phyloP scores from a whole-genome alignment of 1,140 invertebrate species.

The Drosophila rufa region DNA sequence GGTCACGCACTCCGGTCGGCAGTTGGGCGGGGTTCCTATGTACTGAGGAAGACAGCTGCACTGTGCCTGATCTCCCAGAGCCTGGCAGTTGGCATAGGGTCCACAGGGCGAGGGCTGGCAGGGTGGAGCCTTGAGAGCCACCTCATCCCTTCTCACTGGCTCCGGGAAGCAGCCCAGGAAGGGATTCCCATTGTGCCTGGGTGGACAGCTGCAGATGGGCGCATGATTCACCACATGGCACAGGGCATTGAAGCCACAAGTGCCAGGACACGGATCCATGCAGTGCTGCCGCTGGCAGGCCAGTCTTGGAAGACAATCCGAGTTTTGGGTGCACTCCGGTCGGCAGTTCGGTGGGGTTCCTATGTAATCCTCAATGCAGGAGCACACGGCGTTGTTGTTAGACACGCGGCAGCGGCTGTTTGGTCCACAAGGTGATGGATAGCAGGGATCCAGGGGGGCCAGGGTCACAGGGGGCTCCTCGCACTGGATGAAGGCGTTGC shows the following conservation, averaged over 20 bases:
- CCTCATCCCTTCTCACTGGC: constrained; percentile 64
- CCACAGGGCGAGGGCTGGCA: constrained; percentile 92
- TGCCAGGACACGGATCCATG: constrained; percentile 89
- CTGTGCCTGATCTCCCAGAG: constrained; percentile 88
- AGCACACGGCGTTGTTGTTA: constrained; percentile 87
- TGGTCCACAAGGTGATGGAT: constrained; percentile 88
- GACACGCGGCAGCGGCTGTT: constrained; percentile 86
- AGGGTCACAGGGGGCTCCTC: constrained; percentile 72
- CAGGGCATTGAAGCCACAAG: constrained; percentile 91
- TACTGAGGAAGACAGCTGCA: constrained; percentile 90
- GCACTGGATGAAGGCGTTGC: constrained; percentile 81
- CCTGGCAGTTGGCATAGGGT: constrained; percentile 89
- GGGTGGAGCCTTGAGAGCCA: constrained; percentile 74
- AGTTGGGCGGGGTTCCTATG: constrained; percentile 91
- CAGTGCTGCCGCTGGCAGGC: constrained; percentile 92
- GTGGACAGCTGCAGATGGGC: constrained; percentile 91
- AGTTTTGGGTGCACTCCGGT: constrained; percentile 93
- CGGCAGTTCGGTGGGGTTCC: constrained; percentile 92
- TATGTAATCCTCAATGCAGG: constrained; percentile 87
- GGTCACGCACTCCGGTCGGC: constrained; percentile 92
- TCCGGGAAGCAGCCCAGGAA: constrained; percentile 89
- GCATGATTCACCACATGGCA: constrained; percentile 93
- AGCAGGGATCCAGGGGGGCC: constrained; percentile 85
- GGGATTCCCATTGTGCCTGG: constrained; percentile 92
- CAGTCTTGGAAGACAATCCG: constrained; percentile 91